Evolutionary conservation across 1,140 invertebrate species (phyloP), one percentile per base, ranked within the genome.

Genomic region (Uloborus diversus): DNA sequence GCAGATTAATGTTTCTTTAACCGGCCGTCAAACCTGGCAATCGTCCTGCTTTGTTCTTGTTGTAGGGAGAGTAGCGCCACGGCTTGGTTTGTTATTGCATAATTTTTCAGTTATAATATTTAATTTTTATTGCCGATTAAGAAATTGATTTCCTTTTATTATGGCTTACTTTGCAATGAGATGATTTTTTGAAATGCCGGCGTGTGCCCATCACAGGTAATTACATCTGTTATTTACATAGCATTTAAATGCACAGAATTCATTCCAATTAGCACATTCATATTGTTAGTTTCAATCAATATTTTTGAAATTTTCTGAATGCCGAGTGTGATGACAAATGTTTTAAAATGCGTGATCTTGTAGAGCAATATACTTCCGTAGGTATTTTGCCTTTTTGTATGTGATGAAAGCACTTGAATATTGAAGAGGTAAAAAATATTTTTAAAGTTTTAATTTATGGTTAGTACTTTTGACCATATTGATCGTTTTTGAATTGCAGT

Each of bases 251-350:
- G 57, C 57, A n/a, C 56, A 23, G 61, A 76, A 76, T 76, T 76
- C 61, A 65, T 76, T 76, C 30, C 61, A 65, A 76, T 76, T 76
- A 65, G 59, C 71, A 65, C 71, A 62, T 76, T 65, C 71, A 76
- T 64, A 76, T 75, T 51, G 71, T 76, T 65, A 76, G 42, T 76
- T 76, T 76, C 61, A 76, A 76, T 76, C 71, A 76, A 76, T 76
- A 76, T 71, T 65, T 49, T 37, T 37, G 42, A 76, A 76, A 64
- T 53, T 76, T 76, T 25, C 25, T 14, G n/a, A 62, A 75, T 49
- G 28, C 28, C 9, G 23, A 62, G 3, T 33, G 28, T 5, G 23
- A 28, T 76, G 61, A 56, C 20, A 20, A 23, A 64, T 42, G 37
- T 42, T 42, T 42, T 13, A 13, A 42, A 42, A 42, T 2, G 37